Conservation (phyloP, 2,113 vertebrate genomes). For the Campylomormyrus numenius region DNA sequence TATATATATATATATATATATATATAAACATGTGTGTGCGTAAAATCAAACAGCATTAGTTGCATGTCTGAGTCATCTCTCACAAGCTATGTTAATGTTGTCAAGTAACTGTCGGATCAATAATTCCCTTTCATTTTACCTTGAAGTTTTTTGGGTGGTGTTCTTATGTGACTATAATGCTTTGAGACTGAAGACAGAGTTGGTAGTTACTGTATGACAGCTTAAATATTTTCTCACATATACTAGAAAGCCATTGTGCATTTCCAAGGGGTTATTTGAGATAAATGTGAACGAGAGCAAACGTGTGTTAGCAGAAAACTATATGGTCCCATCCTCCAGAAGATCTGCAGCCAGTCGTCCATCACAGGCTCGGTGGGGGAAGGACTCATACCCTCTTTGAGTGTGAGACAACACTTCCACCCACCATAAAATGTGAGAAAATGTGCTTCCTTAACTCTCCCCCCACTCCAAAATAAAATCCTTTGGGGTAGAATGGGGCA, state of each 20-base stretch:
- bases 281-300: not conserved
- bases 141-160: not conserved
- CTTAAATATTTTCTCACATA: not conserved
- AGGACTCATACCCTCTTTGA: not conserved
- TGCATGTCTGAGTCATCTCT: not conserved
- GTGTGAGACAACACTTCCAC: not conserved
- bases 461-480: not conserved
- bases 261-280: not conserved
- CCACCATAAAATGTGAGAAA: not conserved
- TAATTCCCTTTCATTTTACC: not conserved
- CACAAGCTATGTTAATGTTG: not conserved
- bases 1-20: not conserved
- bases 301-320: not conserved
- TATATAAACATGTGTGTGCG: not conserved
- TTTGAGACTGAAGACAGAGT: not conserved
- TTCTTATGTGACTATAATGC: constrained; percentile 2
- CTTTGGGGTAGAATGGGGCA: not conserved
- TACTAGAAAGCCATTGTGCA: not conserved
- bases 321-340: not conserved
- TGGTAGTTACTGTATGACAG: not conserved
- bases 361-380: not conserved
- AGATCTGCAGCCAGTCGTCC: not conserved
- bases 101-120: not conserved
- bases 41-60: not conserved
- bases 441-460: not conserved